Percentiles rank a stretch among this genome's conserved stretches.
Evolutionary conservation across 53 echinoderm and acorn worm species (phyloP).

Genomic region (Glandiceps talaboti): DNA sequence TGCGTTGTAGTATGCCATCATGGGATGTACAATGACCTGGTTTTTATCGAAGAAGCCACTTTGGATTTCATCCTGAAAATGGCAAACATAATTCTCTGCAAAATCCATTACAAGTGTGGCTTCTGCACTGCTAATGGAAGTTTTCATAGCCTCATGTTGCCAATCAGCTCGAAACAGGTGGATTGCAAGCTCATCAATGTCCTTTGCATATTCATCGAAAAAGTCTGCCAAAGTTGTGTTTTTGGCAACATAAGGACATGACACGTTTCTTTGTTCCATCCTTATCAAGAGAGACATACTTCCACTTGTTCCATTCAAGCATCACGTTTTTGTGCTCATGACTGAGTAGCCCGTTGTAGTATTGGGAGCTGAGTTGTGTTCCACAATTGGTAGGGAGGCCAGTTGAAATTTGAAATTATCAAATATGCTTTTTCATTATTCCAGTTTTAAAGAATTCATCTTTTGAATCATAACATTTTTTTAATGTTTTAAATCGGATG

Average conservation of each 20-base stretch:
- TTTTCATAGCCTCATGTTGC: not conserved
- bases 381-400: no score
- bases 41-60: not conserved
- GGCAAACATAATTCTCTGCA: not conserved
- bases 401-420: no score
- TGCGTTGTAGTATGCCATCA: not conserved
- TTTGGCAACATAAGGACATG: not conserved
- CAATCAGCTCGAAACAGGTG: not conserved
- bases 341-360: not conserved
- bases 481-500: no score
- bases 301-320: not conserved
- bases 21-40: not conserved
- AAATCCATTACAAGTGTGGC: not conserved
- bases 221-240: not conserved
- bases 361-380: not conserved
- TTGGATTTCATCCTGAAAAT: not conserved
- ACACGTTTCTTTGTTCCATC: not conserved
- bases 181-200: not conserved
- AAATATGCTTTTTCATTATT: no score
- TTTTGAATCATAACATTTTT: no score
- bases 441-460: no score
- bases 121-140: not conserved
- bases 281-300: not conserved
- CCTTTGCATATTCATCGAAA: not conserved
- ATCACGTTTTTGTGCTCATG: not conserved